Evolutionary conservation across 2,113 vertebrate species (phyloP).

Genomic region (Barbus barbus): DNA sequence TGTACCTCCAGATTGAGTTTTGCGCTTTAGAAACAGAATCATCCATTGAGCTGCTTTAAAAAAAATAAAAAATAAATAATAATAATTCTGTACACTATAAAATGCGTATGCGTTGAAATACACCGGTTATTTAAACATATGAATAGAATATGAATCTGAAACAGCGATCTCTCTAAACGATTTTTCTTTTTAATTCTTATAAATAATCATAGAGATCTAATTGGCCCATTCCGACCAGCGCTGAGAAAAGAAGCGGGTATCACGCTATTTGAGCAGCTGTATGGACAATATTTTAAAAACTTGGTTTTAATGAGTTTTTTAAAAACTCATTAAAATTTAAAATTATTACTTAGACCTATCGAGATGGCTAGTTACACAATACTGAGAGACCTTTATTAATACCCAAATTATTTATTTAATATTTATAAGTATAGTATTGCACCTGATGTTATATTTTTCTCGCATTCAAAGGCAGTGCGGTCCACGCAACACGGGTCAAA

Average conservation of each 20-base stretch:
- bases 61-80: neutral
- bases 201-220: neutral
- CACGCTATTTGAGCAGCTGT: neutral
- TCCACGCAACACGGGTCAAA: neutral
- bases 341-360: too few relatives aligned
- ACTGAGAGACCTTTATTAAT: too few relatives aligned
- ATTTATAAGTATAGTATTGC: too few relatives aligned
- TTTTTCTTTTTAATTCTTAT: neutral
- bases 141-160: neutral
- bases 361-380: too few relatives aligned
- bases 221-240: neutral
- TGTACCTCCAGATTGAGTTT: too few relatives aligned
- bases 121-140: neutral
- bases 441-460: neutral
- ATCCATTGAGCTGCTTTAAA: neutral
- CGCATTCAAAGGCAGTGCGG: neutral
- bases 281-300: neutral
- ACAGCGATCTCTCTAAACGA: too few relatives aligned
- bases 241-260: neutral
- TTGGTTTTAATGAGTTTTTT: too few relatives aligned
- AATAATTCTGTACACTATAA: neutral
- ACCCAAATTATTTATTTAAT: too few relatives aligned
- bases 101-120: neutral
- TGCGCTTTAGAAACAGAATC: too few relatives aligned
- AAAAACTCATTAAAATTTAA: too few relatives aligned